Evolutionary conservation across 1,140 invertebrate genomes (phyloP).

Genomic region (Pachypeltis micranthus): DNA sequence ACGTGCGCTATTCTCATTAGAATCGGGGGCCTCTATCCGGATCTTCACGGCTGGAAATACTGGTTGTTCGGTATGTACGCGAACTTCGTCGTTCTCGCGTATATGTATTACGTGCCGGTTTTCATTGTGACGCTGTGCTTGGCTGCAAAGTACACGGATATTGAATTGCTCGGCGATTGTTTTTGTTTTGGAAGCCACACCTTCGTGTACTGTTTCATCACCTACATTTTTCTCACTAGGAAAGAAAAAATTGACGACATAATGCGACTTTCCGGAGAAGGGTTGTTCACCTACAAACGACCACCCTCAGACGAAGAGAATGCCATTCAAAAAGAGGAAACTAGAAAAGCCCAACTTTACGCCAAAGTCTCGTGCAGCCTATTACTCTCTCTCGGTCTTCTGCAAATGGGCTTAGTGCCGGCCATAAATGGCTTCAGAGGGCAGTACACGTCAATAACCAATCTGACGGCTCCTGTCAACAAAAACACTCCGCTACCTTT

Average conservation of each 20-base stretch:
- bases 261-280: background rate
- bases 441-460: no score
- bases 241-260: background rate
- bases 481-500: no score
- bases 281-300: background rate
- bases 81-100: background rate
- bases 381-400: no score
- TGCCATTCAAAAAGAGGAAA: background rate
- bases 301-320: background rate
- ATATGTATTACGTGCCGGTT: background rate
- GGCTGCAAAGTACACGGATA: background rate
- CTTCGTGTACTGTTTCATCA: background rate
- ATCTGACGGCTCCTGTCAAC: no score
- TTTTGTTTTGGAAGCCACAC: background rate
- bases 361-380: no score
- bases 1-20: background rate
- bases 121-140: background rate
- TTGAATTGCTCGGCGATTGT: background rate
- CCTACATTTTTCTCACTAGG: background rate
- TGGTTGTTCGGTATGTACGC: background rate
- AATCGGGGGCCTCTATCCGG: background rate
- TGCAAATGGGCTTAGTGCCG: no score
- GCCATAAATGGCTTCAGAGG: no score
- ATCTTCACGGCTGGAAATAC: background rate
- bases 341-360: background rate